Evolutionary conservation across 1,140 invertebrate species (phyloP).

Genomic region (Zaprionus ornatus): DNA sequence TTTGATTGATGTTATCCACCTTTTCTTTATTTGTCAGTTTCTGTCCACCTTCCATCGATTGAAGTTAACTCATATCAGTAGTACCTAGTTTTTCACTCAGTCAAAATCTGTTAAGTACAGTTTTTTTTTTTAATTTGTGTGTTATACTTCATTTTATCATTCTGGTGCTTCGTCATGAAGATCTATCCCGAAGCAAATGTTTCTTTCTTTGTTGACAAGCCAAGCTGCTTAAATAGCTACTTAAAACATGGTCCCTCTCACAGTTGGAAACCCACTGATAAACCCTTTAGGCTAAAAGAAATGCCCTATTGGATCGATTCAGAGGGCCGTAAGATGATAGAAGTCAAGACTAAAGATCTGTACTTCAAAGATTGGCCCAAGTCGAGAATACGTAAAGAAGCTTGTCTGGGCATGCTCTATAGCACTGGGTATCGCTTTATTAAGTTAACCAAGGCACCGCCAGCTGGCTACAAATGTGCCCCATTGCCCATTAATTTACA

Average conservation of each 20-base stretch:
- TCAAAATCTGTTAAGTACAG: not conserved
- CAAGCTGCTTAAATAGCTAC: constrained; percentile 46
- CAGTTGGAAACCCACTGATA: constrained; percentile 52
- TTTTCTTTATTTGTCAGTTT: no score
- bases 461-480: constrained; percentile 64
- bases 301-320: constrained; percentile 67
- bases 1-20: no score
- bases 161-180: constrained; percentile 34
- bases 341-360: constrained; percentile 49
- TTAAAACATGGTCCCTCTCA: constrained; percentile 42
- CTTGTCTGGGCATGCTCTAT: constrained; percentile 67
- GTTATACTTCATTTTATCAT: not conserved
- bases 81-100: not conserved
- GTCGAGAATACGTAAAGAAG: constrained; percentile 54
- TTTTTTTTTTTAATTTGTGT: constrained; percentile 6
- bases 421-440: constrained; percentile 63
- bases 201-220: constrained; percentile 57
- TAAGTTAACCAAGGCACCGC: constrained; percentile 44
- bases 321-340: constrained; percentile 40
- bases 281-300: constrained; percentile 17
- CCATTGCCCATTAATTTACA: constrained; percentile 64
- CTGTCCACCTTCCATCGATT: no score
- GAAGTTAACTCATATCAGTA: not conserved
- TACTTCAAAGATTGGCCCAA: constrained; percentile 57
- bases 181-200: constrained; percentile 52